Conservation (phyloP, 1,140 invertebrate genomes). For the Sitodiplosis mosellana region DNA sequence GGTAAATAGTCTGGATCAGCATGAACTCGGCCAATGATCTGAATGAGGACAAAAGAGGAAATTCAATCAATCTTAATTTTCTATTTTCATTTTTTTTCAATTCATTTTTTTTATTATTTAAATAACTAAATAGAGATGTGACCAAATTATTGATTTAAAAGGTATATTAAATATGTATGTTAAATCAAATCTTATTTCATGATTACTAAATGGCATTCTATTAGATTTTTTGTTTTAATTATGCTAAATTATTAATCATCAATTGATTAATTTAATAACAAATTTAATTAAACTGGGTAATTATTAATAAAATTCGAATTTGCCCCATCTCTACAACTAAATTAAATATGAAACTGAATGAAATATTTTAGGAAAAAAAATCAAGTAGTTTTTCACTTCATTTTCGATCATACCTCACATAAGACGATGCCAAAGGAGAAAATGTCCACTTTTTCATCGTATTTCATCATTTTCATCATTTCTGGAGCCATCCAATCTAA, state of each 20-base stretch:
- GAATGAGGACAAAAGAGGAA: slow-evolving; percentile 9
- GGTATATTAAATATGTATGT: no score
- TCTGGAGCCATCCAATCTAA: slow-evolving; percentile 91
- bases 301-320: no score
- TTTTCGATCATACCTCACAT: slow-evolving; percentile 58
- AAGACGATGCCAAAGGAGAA: slow-evolving; percentile 94
- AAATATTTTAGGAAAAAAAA: neutral
- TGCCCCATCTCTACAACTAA: neutral
- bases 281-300: no score
- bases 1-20: slow-evolving; percentile 86
- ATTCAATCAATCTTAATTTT: neutral
- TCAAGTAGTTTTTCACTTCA: neutral
- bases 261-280: no score
- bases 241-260: no score
- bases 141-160: no score
- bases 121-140: slow-evolving; percentile 1
- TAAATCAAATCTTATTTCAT: no score
- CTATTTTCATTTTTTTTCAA: neutral
- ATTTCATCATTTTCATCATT: slow-evolving; percentile 90
- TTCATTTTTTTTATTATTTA: neutral
- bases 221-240: no score
- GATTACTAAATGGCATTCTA: no score
- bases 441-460: slow-evolving; percentile 93
- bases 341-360: slow-evolving; percentile 1
- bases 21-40: slow-evolving; percentile 82